Conservation (phyloP, 2,797 vertebrate species). For the Meriones psammophilus region DNA sequence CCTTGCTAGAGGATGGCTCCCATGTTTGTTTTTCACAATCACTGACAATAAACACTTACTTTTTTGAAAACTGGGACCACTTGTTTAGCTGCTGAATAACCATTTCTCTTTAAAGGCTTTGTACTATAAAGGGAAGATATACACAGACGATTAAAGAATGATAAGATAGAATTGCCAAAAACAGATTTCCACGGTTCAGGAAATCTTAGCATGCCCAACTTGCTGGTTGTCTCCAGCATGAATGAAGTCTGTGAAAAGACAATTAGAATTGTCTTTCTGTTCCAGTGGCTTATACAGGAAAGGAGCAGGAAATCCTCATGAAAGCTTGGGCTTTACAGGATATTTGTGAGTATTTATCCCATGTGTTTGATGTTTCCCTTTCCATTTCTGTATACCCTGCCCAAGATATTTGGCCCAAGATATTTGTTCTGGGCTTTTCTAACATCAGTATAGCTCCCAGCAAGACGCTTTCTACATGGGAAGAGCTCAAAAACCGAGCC, state of each 20-base stretch:
- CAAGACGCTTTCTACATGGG: slow-evolving; percentile 6
- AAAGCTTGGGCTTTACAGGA: slow-evolving; percentile 70
- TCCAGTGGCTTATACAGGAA: slow-evolving; percentile 79
- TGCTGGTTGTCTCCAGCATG: slow-evolving; percentile 82
- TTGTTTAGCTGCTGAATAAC: slow-evolving; percentile 64
- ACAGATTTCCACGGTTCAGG: slow-evolving; percentile 79
- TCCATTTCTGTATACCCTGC: slow-evolving; percentile 62
- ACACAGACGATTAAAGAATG: slow-evolving; percentile 76
- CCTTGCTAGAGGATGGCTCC: neutral
- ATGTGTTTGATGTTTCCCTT: slow-evolving; percentile 77
- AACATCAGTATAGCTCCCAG: slow-evolving; percentile 37
- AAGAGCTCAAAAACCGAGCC: slow-evolving; percentile 34
- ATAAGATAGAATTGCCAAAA: slow-evolving; percentile 64
- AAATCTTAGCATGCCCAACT: slow-evolving; percentile 84
- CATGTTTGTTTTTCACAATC: neutral
- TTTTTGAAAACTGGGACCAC: slow-evolving; percentile 48
- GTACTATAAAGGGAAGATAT: slow-evolving; percentile 71
- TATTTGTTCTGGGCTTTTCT: slow-evolving; percentile 58
- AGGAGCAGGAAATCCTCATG: slow-evolving; percentile 80
- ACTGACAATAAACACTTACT: slow-evolving; percentile 36
- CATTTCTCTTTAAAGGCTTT: slow-evolving; percentile 73
- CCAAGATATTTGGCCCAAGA: slow-evolving; percentile 47
- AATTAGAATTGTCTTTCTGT: slow-evolving; percentile 81
- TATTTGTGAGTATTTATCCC: slow-evolving; percentile 80
- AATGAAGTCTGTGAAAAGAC: slow-evolving; percentile 81